Conservation (phyloP, 2,888 invertebrate species). For the Rhingia rostrata region DNA sequence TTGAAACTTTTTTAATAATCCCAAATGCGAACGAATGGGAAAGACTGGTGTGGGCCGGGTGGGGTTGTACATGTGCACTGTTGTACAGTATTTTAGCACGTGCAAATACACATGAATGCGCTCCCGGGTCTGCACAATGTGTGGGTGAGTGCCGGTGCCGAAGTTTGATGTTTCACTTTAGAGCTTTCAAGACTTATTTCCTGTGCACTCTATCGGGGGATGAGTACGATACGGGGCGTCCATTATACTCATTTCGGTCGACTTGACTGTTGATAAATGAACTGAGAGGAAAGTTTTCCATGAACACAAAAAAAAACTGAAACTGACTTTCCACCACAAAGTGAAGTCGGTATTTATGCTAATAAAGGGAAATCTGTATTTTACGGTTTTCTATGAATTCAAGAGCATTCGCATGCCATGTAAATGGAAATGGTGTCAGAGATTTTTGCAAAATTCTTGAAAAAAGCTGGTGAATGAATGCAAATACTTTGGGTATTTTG, state of each 20-base stretch:
- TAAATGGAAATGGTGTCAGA: too few relatives aligned
- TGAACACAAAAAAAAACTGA: neutral
- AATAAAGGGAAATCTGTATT: constrained; percentile 9
- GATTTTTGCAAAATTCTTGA: too few relatives aligned
- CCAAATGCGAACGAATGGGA: constrained; percentile 13
- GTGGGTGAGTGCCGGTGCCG: too few relatives aligned
- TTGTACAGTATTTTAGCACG: neutral
- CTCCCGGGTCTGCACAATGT: neutral
- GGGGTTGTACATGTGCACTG: constrained; percentile 16
- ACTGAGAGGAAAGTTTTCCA: neutral
- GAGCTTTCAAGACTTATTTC: constrained; percentile 38
- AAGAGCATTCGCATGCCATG: too few relatives aligned
- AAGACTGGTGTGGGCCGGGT: neutral
- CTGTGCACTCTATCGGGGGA: constrained; percentile 3
- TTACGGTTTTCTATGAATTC: too few relatives aligned
- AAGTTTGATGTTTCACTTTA: constrained; percentile 55
- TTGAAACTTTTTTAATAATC: constrained; percentile 57
- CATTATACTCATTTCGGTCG: constrained; percentile 14
- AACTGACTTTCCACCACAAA: constrained; percentile 14
- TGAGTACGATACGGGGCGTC: neutral
- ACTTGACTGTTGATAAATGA: constrained; percentile 26
- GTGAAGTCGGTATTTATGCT: constrained; percentile 2
- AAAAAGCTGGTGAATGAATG: too few relatives aligned
- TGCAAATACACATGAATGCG: neutral
- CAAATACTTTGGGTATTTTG: too few relatives aligned